Evolutionary conservation across 2,113 vertebrate genomes (phyloP), one percentile per base, ranked within the genome.

Genomic region (Onychostruthus taczanowskii): DNA sequence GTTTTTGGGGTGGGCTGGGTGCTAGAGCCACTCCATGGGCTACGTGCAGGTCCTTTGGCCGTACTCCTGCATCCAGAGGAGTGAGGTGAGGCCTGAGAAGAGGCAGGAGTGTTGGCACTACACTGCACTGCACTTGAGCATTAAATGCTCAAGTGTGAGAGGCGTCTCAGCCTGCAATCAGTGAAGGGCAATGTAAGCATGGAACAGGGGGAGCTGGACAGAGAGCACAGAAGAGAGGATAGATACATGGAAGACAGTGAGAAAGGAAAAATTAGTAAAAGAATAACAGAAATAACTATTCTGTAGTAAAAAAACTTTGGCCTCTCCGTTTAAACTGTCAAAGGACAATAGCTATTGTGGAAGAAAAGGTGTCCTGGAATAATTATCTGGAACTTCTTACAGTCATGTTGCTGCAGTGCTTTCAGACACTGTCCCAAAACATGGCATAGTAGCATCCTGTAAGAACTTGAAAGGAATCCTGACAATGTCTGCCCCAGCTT

Each of bases 291-390:
- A 92, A 49, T 62, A 68, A 83, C 30, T 74, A 47, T n/a, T 70
- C 15, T 26, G 19, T 67, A 76, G 64, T 91, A 91, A 93, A 95
- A 92, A 92, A 96, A 87, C 86, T 73, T 83, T 86, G 92, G 91
- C 92, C 73, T 95, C 84, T 92, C 86, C 79, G 28, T 24, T 83
- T 49, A 76, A 74, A 84, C 39, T 78, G 79, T 58, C 55, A 52
- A 88, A 93, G 72, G 58, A 86, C 84, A 93, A 90, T 37, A 81
- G 55, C 41, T 83, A 19, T 66, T 76, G 24, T 16, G 30, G 87
- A 87, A 82, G 30, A 43, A 89, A 83, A 67, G 49, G 30, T 58
- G 37, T 84, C 88, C 79, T 91, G 83, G 76, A 91, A 84, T 74
- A 81, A 77, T 74, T 52, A 74, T 53, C 41, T 78, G 73, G 56